Conservation (phyloP, 2,797 vertebrate species). For the Sebastes nivosus region DNA sequence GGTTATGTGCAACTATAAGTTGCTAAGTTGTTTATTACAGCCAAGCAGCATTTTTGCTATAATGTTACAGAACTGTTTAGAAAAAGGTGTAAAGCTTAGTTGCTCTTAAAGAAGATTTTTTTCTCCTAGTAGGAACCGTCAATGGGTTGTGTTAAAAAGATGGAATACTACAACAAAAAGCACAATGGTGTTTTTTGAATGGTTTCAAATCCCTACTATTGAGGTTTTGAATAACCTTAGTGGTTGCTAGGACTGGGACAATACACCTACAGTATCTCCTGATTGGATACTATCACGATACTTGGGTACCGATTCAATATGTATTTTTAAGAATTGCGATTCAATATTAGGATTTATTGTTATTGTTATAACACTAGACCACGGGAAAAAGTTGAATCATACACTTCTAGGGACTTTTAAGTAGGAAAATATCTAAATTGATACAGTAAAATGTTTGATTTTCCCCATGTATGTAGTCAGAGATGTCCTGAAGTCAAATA, state of each 20-base stretch:
- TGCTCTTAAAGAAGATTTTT: neutral
- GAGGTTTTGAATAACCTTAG: neutral
- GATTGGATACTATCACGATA: no score
- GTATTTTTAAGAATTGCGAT: no score
- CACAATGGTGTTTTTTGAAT: conserved; percentile 4
- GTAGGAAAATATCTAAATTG: no score
- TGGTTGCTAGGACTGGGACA: neutral
- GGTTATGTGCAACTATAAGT: conserved; percentile 69
- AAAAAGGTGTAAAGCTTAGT: conserved; percentile 34
- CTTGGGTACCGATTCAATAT: no score
- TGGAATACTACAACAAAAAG: conserved; percentile 4
- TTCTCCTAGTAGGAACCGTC: conserved; percentile 20
- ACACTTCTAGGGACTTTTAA: no score
- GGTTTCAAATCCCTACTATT: conserved; percentile 18
- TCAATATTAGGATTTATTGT: no score
- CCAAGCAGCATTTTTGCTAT: conserved; percentile 48
- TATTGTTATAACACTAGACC: no score
- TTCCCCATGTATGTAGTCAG: no score
- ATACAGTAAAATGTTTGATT: no score
- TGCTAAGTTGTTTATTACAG: conserved; percentile 69
- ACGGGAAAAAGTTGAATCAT: no score
- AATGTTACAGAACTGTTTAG: conserved; percentile 52
- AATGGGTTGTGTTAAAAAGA: conserved; percentile 19
- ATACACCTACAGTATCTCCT: no score
- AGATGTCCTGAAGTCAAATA: no score